Base-by-base conservation (phyloP, 2,888 invertebrate species). In the Tiphia femorata region DNA sequence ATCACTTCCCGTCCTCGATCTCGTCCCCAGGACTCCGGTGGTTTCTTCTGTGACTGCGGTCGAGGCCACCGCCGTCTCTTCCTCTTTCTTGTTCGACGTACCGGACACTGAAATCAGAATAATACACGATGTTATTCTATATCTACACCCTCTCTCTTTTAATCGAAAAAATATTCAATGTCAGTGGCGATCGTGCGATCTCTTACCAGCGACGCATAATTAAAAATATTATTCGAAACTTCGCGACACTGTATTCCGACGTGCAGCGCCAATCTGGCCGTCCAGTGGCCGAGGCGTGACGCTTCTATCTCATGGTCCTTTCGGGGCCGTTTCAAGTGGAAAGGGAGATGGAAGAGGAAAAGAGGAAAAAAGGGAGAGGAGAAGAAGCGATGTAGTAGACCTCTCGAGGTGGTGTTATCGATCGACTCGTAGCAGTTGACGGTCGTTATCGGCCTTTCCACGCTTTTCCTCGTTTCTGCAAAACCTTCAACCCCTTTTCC, bases 1-100 rank as follows among this genome's bases (percentile, higher is more conserved):
- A 70, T 77, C 77, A 55, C 61, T 70, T 50, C 70, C 72, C 52
- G 72, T 69, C 57, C 66, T 71, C 67, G 71, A 79, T 76, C 68
- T 83, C 67, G 70, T 79, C 69, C 80, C 85, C 87, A 87, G 84
- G 88, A 84, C 80, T 84, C 84, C 77, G 83, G 80, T 79, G 83
- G 84, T 76, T 82, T 88, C 69, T 43, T 73, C 75, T 12, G 70
- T 62, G 46, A 50, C 56, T 27, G 41, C 58, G 30, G 56, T 53
- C 14, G 56, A 53, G 43, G 56, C 70, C 66, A 75, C 73, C 69
- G 76, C 70, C 70, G 71, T 72, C 68, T 72, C 71, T 68, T 77
- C 77, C 69, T 75, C 73, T 64, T 75, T 75, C 61, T 78, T 75
- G 68, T 76, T 79, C 67, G 77, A 74, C 72, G 78, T 76, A 66